Conservation (phyloP, 1,140 invertebrate species). For the Neodiprion fabricii region DNA sequence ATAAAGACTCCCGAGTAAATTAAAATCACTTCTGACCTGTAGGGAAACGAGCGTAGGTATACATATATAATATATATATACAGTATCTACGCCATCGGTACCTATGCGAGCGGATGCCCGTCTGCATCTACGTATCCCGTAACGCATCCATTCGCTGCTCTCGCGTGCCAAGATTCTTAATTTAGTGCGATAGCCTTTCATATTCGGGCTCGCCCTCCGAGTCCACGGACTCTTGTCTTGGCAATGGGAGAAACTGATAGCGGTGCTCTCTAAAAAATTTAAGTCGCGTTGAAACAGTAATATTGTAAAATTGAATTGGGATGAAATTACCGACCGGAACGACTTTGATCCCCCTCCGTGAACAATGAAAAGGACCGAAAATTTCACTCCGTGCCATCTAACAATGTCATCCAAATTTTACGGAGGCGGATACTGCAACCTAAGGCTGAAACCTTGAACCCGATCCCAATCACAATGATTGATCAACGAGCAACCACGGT, state of each 20-base stretch:
- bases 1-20: conserved; percentile 7
- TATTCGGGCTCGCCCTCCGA: neutral
- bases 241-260: neutral
- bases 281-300: neutral
- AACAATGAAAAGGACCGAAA: too few relatives aligned
- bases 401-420: too few relatives aligned
- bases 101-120: neutral
- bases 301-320: neutral
- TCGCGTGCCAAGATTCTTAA: neutral
- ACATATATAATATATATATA: too few relatives aligned
- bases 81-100: neutral
- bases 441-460: too few relatives aligned
- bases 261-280: neutral
- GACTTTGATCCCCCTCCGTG: neutral
- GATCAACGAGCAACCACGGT: too few relatives aligned
- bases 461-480: too few relatives aligned
- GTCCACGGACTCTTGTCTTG: neutral
- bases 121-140: too few relatives aligned
- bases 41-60: neutral
- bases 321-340: neutral
- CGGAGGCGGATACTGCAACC: too few relatives aligned
- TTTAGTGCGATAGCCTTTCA: conserved; percentile 2
- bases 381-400: too few relatives aligned
- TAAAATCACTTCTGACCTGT: neutral
- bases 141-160: neutral